Percentiles rank a stretch among this genome's conserved stretches.
phyloP scores from a whole-genome alignment of 2,888 invertebrate species.

The Parnassius smintheus region DNA sequence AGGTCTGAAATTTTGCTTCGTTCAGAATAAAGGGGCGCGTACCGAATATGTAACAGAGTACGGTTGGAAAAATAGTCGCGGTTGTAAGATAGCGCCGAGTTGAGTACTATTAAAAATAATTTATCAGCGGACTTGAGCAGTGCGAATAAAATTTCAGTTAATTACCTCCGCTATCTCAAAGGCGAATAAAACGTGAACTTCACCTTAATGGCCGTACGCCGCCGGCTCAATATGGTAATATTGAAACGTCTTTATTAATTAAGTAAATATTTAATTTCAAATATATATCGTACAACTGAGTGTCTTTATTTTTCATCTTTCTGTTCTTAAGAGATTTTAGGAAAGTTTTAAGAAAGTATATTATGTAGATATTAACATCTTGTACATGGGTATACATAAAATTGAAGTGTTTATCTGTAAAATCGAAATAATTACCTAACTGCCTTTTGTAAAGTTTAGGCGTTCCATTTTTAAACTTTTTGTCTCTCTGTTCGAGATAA shows the following conservation, averaged over 20 bases:
- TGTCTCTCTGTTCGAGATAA: no score
- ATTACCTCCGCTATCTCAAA: conserved; percentile 26
- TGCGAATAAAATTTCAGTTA: conserved; percentile 25
- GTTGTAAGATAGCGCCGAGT: conserved; percentile 2
- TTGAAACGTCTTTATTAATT: conserved; percentile 23
- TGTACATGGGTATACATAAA: no score
- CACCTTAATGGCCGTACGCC: conserved; percentile 19
- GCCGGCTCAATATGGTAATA: conserved; percentile 18
- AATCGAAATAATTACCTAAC: no score
- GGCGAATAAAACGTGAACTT: conserved; percentile 20
- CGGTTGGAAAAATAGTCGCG: conserved; percentile 48
- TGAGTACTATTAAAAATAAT: conserved; percentile 10
- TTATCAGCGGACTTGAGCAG: conserved; percentile 12
- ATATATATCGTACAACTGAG: conserved; percentile 22
- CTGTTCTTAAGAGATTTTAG: conserved; percentile 13
- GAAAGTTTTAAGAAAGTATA: conserved; percentile 14
- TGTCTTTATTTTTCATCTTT: background rate
- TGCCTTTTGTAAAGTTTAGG: no score
- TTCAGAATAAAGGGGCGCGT: conserved; percentile 65
- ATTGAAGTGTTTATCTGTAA: no score
- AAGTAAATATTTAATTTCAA: conserved; percentile 20
- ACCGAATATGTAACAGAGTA: conserved; percentile 66
- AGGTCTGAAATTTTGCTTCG: conserved; percentile 64
- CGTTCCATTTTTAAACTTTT: no score
- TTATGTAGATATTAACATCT: background rate